These are phyloP conservation scores for Coendou prehensilis DNA, from an alignment of 2,797 vertebrate species.

Conservation along the genomic window DNA sequence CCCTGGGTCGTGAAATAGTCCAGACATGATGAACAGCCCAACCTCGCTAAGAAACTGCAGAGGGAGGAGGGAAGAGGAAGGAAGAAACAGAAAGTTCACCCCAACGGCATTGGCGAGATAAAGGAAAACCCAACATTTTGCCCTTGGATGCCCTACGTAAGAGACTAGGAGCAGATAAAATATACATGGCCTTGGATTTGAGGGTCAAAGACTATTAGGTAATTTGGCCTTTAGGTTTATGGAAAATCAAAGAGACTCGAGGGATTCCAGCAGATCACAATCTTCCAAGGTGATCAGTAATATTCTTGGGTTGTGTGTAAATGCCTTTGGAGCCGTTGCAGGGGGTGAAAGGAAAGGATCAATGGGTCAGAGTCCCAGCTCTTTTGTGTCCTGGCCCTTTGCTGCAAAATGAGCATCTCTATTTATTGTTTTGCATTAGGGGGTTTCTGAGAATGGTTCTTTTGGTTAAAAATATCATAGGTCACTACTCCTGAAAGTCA, in stretches of 20 bases:
- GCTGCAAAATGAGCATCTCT: not conserved
- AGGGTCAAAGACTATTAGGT: not conserved
- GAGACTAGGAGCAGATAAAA: constrained; percentile 3
- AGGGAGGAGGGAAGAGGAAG: constrained; percentile 86
- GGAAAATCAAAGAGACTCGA: not conserved
- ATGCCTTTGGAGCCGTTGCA: constrained; percentile 16
- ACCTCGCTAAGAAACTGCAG: constrained; percentile 98
- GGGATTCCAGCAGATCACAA: not conserved
- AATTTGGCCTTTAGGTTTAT: constrained; percentile 1
- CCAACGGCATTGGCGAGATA: constrained; percentile 90
- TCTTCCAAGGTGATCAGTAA: constrained; percentile 2
- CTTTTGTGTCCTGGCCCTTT: constrained; percentile 2
- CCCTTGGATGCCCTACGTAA: constrained; percentile 83
- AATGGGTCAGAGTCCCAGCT: not conserved
- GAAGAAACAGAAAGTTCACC: constrained; percentile 89
- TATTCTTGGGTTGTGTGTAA: not conserved
- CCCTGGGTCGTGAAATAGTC: constrained; percentile 99
- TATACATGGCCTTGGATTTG: constrained; percentile 4
- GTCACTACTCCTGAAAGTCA: not conserved
- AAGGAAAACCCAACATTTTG: constrained; percentile 89
- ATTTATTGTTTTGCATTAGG: not conserved
- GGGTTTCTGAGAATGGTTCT: not conserved
- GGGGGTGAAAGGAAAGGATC: constrained; percentile 13
- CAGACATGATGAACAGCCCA: constrained; percentile 99
- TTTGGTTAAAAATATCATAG: not conserved